Evolutionary conservation across 2,113 vertebrate genomes (phyloP), one percentile per base, ranked within the genome.

Genomic region (Chaetodon trifascialis): DNA sequence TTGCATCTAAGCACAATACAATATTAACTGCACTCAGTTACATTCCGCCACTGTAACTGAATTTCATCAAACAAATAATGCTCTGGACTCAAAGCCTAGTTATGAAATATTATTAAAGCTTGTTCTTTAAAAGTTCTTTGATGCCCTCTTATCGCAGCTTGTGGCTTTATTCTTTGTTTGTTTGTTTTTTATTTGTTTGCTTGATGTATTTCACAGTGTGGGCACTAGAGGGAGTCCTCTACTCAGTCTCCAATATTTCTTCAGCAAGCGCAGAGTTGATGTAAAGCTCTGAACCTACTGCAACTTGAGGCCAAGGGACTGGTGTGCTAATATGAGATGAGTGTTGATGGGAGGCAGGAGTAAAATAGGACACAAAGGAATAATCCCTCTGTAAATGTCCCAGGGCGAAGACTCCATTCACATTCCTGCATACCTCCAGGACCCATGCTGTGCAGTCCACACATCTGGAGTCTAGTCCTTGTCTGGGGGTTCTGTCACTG

Each of bases 151-250:
- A 21, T 11, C 2, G 0, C 58, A 2, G 58, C 9, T 60, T 62
- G 14, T 63, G 17, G 47, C 14, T 49, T 3, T 49, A 16, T 49
- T 30, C 2, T 30, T 40, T 40, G 8, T 40, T 7, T 40, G 8
- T 40, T 40, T 40, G 5, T 55, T 23, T 10, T n/a, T n/a, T n/a
- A n/a, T 23, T 23, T 54, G n/a, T 47, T 30, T 11, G 30, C 4
- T 7, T 78, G 49, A 19, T 60, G 51, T 49, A 51, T 11, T 76
- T 82, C 16, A 49, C 0, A 0, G 38, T 47, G 0, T 0, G 0
- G 16, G 0, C 91, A 80, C 86, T 76, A 92, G 89, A 86, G 74
- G 85, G 88, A 14, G 83, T 16, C 3, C 4, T 84, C 40, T 44
- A 4, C 34, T 76, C n/a, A 55, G 23, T 38, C 11, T 42, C 4